Evolutionary conservation across 2,797 vertebrate species (phyloP).

Genomic region (Lepidocolaptes lacrymiger): DNA sequence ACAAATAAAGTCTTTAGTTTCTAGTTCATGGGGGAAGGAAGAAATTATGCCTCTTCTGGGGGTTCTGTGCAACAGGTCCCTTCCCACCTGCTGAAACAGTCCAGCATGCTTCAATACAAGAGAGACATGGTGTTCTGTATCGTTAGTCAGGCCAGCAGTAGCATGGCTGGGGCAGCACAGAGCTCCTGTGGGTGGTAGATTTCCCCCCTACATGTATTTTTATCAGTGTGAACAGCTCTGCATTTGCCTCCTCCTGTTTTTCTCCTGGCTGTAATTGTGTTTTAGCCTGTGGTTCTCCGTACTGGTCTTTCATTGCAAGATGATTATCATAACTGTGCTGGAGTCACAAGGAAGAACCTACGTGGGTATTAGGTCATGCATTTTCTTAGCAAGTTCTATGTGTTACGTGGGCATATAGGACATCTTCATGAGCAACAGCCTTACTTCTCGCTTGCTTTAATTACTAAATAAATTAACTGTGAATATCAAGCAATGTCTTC

Average conservation of each 20-base stretch:
- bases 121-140: fast-evolving
- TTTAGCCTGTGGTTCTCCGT: background rate
- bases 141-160: background rate
- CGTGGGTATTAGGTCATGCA: background rate
- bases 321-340: background rate
- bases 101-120: background rate
- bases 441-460: conserved; percentile 12
- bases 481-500: conserved; percentile 14
- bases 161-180: background rate
- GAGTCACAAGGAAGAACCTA: background rate
- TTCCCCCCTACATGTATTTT: background rate
- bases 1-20: background rate
- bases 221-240: background rate
- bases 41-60: background rate
- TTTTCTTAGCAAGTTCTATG: background rate
- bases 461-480: conserved; percentile 26
- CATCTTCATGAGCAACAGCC: background rate
- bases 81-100: fast-evolving
- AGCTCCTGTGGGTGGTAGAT: background rate
- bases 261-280: background rate
- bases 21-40: background rate
- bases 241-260: background rate
- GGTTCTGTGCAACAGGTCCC: background rate
- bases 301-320: background rate
- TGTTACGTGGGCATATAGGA: background rate